Evolutionary conservation across 2,113 vertebrate genomes (phyloP), one percentile per base, ranked within the genome.

Genomic region (Odocoileus virginianus): DNA sequence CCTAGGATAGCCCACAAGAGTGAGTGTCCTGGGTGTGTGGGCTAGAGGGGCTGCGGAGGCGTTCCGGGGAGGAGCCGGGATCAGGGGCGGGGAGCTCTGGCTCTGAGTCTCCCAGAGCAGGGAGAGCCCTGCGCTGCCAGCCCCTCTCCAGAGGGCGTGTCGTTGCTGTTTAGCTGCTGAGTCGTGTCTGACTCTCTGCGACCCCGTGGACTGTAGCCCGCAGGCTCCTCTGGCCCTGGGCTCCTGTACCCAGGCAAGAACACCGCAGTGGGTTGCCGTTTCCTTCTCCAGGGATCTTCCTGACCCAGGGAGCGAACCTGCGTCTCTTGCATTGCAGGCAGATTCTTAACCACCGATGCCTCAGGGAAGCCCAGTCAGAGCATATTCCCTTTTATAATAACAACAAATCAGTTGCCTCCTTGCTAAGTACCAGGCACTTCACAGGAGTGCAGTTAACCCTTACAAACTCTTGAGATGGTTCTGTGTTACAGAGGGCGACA

Each of bases 11-110:
- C 30, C 40, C 10, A 0, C 1, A 36, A n/a, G 60, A 19, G 57
- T 6, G 5, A 30, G 2, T 47, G 74, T 52, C 87, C 19, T 1
- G n/a, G 33, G 21, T 2, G 3, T 16, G 1, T 0, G n/a, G 54
- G 6, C 14, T 10, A n/a, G 50, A n/a, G 81, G 19, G 12, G 67
- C 33, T 1, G 2, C 17, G 23, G 58, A 45, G 7, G 11, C 30
- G 30, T 10, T 55, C 13, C 19, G 47, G 1, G 15, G 33, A 16
- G 33, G 12, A 61, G 47, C 11, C 36, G 0, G 21, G 52, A n/a
- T 14, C 27, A 8, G 55, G 79, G 47, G 89, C 21, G 23, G 17
- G 12, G 89, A 47, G 43, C 23, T 6, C 45, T 3, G 9, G 60
- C 23, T 52, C 55, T n/a, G 45, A 55, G 50, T 36, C 43, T 10